Base-by-base conservation (phyloP, 2,888 invertebrate species). In the Chalcis sispes region DNA sequence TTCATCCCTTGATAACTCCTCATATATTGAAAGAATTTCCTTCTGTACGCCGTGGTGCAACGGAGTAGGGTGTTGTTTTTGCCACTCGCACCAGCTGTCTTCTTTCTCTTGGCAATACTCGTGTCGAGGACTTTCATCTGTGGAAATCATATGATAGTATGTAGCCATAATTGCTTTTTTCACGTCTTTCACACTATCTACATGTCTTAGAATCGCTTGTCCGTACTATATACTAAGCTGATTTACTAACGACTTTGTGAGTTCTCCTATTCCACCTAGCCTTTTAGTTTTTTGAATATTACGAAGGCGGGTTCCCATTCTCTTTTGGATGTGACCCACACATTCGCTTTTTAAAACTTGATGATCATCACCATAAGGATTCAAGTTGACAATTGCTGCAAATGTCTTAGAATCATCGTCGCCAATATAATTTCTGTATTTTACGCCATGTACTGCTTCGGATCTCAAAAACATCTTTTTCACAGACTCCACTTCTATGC, bases 391-490 rank as follows among this genome's bases (percentile, higher is more conserved):
- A 56, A 81, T 77, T 27, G 54, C 78, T 40, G 8, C 59, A 62
- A 76, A 81, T 0, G 79, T 80, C 76, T 81, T 81, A 1, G 79
- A 75, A 48, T 80, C 80, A 52, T 77, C 77, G 20, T 82, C 80
- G 27, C 78, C 80, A 15, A 80, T 80, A 42, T 82, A 80, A 75
- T 77, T 79, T n/a, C 46, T 40, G 50, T 82, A 80, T 58, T 73
- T 79, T 5, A 79, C 79, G 23, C 79, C 78, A 32, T 75, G 75
- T 59, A 71, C 71, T 50, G 78, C 78, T 29, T 66, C 62, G 1
- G 80, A 82, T 52, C 73, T 70, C n/a, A 23, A 54, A 71, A 82
- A 81, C 78, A 79, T 81, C 70, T 80, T 76, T n/a, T 13, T 25
- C 8, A 81, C 72, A 10, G 78, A 71, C 52, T 79, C 78, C 2